A percentile compares a stretch with the other conserved stretches of the same genome.
phyloP scores from a whole-genome alignment of 2,888 invertebrate species.

The Meteorus cinctellus region DNA sequence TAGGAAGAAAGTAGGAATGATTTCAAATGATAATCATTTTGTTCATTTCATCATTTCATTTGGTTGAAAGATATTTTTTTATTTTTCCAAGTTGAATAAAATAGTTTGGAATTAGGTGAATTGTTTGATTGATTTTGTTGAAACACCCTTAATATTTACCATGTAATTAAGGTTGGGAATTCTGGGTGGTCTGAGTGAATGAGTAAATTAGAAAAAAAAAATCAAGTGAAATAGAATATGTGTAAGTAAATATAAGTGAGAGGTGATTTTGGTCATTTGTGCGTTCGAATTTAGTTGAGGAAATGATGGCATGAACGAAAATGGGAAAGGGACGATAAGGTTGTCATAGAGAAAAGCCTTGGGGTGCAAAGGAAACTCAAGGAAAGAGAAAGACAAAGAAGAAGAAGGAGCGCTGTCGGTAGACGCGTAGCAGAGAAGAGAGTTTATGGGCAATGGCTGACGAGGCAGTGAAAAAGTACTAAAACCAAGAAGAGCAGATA shows the following conservation, averaged over 20 bases:
- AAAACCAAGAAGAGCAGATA: constrained; percentile 72
- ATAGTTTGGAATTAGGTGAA: no score
- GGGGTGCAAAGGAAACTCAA: constrained; percentile 23
- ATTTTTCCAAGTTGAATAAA: background rate
- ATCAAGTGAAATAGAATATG: background rate
- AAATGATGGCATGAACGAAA: constrained; percentile 27
- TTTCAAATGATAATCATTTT: background rate
- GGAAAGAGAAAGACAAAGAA: constrained; percentile 36
- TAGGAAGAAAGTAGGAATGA: background rate
- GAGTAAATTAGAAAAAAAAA: background rate
- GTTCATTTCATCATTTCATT: background rate
- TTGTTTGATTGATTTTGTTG: no score
- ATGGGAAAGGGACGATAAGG: constrained; percentile 36
- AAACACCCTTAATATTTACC: no score
- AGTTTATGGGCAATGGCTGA: constrained; percentile 73
- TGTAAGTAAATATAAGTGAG: constrained; percentile 12
- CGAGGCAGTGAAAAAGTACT: constrained; percentile 73
- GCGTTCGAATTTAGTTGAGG: background rate
- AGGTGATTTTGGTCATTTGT: constrained; percentile 25
- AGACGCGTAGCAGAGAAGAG: constrained; percentile 47
- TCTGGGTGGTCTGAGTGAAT: no score
- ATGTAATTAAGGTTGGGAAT: no score
- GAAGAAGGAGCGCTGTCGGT: constrained; percentile 35
- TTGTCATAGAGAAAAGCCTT: constrained; percentile 29
- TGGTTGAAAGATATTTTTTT: background rate